Base-by-base conservation (phyloP, 2,888 invertebrate genomes). In the Phortica okadai region DNA sequence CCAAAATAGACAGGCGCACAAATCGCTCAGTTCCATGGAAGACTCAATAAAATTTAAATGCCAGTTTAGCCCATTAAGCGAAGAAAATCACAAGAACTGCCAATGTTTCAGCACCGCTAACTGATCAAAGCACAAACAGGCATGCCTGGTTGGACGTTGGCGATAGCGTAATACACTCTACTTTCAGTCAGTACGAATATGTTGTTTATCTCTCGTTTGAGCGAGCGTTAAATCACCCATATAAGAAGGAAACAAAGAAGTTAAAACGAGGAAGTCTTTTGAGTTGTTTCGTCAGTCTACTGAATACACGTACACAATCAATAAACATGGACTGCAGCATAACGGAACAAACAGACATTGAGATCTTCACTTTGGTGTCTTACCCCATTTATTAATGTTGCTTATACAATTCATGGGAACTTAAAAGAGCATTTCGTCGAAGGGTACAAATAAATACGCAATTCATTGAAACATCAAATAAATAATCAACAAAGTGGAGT, bases 1-100 rank as follows among this genome's bases (percentile, higher is more conserved):
- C 80, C 79, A 77, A 77, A 82, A 79, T 78, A 69, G 74, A 58
- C 50, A 50, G 5, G 2, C n/a, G 45, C 16, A 69, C 45, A 50
- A 69, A 69, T 69, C 25, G 69, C 16, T 21, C 45, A 2, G 10
- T 69, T 69, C 45, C 21, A 45, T 11, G 69, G 16, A 69, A 69
- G 45, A 69, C 50, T 45, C 69, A 69, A 69, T 69, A 69, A 45
- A 50, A 50, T 50, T 33, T 50, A 50, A 14, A 14, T 6, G 14
- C 50, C 14, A 11, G 50, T 11, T 50, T 50, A 50, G 50, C 14
- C 10, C 8, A 50, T 50, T 8, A 50, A 50, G 50, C 14, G 50
- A 50, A 50, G 14, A 11, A 14, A 14, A 14, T 8, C 50, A 8
- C 50, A 50, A 2, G 50, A 50, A 50, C 14, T 50, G 10, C 50